These are phyloP conservation scores for Cheilosia impressa DNA, from an alignment of 2,888 invertebrate genomes.

Conservation along the genomic window DNA sequence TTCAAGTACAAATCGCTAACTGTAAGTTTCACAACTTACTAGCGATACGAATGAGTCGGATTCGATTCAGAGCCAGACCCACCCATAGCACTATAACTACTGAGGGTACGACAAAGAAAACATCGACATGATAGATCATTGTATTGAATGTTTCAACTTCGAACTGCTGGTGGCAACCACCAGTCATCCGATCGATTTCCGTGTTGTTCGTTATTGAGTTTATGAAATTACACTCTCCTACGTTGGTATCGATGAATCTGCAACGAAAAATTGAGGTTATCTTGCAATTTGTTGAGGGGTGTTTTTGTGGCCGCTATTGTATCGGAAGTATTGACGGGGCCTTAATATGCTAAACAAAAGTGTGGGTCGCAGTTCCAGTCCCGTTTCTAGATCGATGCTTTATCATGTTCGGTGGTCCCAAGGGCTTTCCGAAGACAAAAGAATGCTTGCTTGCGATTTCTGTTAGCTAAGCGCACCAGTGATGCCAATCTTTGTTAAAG, in stretches of 20 bases:
- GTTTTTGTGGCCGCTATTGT: no score
- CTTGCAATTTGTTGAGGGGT: not conserved
- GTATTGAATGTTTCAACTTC: slow-evolving; percentile 76
- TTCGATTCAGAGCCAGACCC: slow-evolving; percentile 72
- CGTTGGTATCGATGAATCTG: slow-evolving; percentile 86
- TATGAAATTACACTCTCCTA: slow-evolving; percentile 85
- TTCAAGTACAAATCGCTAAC: no score
- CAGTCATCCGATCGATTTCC: slow-evolving; percentile 83
- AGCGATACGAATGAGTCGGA: slow-evolving; percentile 76
- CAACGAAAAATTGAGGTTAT: not conserved
- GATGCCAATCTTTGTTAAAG: no score
- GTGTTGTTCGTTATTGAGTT: slow-evolving; percentile 85
- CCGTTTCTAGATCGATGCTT: no score
- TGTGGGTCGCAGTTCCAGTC: no score
- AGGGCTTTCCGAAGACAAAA: no score
- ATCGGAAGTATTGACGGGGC: no score
- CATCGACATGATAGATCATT: slow-evolving; percentile 64
- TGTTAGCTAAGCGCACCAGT: no score
- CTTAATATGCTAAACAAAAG: no score
- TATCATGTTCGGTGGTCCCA: no score
- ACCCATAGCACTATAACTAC: slow-evolving; percentile 61
- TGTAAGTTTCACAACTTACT: slow-evolving; percentile 54
- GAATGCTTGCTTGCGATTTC: no score
- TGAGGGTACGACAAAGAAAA: slow-evolving; percentile 74
- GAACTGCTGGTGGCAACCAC: slow-evolving; percentile 83